phyloP scores from a whole-genome alignment of 2,797 vertebrate species.

The Odontamblyopus rebecca region DNA sequence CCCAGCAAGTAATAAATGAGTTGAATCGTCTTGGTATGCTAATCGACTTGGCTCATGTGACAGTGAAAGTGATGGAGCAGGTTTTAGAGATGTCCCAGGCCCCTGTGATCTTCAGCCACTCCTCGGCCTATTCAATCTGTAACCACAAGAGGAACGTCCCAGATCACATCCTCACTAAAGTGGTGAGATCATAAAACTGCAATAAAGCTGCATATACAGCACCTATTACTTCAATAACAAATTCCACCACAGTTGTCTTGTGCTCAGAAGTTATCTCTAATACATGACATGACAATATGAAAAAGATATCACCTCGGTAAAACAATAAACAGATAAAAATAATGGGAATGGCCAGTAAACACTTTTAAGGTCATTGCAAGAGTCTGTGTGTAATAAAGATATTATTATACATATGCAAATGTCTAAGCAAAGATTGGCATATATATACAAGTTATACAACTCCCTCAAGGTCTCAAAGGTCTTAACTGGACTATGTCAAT shows the following conservation, averaged over 20 bases:
- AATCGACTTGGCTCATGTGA: slow-evolving; percentile 89
- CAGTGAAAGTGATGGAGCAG: slow-evolving; percentile 81
- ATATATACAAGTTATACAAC: too few species aligned
- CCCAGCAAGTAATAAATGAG: slow-evolving; percentile 82
- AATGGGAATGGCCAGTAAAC: background rate
- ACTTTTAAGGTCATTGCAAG: slow-evolving; percentile 12
- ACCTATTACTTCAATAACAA: slow-evolving; percentile 1
- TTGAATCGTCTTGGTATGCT: slow-evolving; percentile 96
- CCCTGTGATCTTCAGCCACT: slow-evolving; percentile 95
- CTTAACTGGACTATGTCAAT: too few species aligned
- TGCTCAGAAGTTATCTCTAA: background rate
- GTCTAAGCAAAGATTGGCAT: background rate
- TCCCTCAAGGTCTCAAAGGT: too few species aligned
- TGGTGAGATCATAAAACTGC: slow-evolving; percentile 78
- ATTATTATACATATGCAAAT: too few species aligned
- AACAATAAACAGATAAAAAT: slow-evolving; percentile 19
- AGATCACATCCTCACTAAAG: slow-evolving; percentile 78
- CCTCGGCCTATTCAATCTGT: slow-evolving; percentile 84
- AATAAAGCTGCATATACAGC: background rate
- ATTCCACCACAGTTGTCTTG: background rate
- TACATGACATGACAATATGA: background rate
- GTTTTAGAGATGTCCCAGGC: slow-evolving; percentile 80
- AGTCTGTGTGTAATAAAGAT: background rate
- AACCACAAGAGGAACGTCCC: slow-evolving; percentile 84
- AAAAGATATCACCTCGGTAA: slow-evolving; percentile 3